Evolutionary conservation across 2,797 vertebrate species (phyloP), one percentile per base, ranked within the genome.

Genomic region (Arrhamphus sclerolepis): DNA sequence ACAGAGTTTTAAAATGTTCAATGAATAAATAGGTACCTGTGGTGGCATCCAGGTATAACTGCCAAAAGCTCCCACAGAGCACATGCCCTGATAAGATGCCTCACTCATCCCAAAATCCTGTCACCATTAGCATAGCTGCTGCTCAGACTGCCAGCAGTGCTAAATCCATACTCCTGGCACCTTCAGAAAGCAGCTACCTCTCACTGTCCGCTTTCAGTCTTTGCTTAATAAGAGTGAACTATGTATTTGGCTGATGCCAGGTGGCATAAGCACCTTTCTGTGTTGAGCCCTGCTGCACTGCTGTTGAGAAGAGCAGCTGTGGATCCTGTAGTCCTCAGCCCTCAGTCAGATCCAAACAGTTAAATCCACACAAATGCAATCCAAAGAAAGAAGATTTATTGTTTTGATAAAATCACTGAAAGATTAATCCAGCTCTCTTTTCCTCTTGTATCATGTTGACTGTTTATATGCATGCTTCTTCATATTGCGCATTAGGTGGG

Each of bases 101-200:
- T 73, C 81, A 58, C 77, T 78, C 70, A 75, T 81, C 71, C 70
- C 50, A 62, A 84, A 90, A 84, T 88, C 84, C 86, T 70, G 77
- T 80, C 84, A 70, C 84, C 75, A 87, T 90, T 90, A 87, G 86
- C 89, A 88, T 87, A 72, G 80, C 72, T 78, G 73, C 75, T 63
- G 64, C 80, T 82, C 66, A 77, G 76, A 77, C 78, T 80, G 86
- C 81, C 62, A 81, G 81, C 80, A 2, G 72, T 57, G 70, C 72
- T 84, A 83, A 87, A 86, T 82, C 85, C 69, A 44, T 73, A 77
- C 78, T 73, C 50, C 31, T 21, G 79, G 81, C 72, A 41, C 82
- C 82, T 58, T 71, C 80, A 74, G 84, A 71, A 84, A 77, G 61
- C 75, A 51, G 77, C 70, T 55, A 42, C 77, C 66, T 61, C 56